phyloP scores from a whole-genome alignment of 2,113 vertebrate species.

The Anguilla japonica region DNA sequence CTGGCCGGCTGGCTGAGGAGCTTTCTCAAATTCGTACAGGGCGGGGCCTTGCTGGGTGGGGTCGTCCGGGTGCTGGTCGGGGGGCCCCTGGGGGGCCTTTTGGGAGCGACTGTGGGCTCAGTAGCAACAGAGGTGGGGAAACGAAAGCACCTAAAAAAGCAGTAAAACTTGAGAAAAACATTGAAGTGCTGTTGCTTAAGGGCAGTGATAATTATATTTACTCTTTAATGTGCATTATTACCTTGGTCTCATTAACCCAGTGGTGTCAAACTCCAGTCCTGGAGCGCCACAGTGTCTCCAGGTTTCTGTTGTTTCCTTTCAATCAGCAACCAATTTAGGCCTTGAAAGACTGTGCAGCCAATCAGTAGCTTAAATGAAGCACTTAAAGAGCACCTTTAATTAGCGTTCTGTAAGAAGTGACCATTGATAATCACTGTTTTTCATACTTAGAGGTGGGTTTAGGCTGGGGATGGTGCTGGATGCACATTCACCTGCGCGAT shows the following conservation, averaged over 20 bases:
- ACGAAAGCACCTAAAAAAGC: constrained; percentile 55
- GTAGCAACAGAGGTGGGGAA: constrained; percentile 69
- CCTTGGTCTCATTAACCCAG: background rate
- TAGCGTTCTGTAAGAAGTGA: no score
- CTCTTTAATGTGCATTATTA: background rate
- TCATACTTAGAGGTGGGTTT: no score
- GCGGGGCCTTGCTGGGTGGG: constrained; percentile 64
- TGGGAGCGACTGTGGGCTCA: constrained; percentile 70
- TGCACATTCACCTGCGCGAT: no score
- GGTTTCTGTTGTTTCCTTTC: background rate
- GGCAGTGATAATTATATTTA: background rate
- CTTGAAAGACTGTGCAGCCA: no score
- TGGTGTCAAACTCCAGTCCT: background rate
- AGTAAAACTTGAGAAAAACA: background rate
- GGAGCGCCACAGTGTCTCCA: background rate
- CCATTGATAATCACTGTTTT: no score
- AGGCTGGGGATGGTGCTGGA: no score
- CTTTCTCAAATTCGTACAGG: constrained; percentile 57
- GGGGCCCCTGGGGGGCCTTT: constrained; percentile 58
- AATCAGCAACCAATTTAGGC: no score
- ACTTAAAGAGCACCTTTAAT: no score
- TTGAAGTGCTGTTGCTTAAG: background rate
- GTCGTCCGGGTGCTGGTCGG: constrained; percentile 70
- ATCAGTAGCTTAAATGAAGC: no score
- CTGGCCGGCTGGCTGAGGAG: constrained; percentile 52